Percentiles rank a stretch among this genome's conserved stretches.
These are phyloP conservation scores for Empidonax alnorum DNA, from an alignment of 2,113 vertebrate species.

Conservation along the genomic window DNA sequence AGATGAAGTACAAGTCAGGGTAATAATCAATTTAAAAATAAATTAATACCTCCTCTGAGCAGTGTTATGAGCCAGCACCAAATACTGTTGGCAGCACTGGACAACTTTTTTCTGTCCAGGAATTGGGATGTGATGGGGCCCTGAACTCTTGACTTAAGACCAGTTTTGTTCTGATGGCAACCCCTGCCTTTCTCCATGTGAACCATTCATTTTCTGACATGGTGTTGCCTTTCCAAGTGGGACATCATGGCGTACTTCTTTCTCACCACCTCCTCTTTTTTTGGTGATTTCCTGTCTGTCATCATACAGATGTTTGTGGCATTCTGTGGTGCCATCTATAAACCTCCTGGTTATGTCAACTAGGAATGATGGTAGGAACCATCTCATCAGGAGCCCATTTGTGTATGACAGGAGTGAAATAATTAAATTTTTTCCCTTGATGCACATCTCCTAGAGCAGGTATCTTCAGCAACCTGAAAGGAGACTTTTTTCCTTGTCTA, in stretches of 20 bases:
- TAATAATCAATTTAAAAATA: neutral
- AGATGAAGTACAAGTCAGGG: neutral
- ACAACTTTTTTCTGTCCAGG: neutral
- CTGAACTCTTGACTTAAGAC: neutral
- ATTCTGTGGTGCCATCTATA: neutral
- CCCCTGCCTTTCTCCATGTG: neutral
- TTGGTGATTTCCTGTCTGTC: neutral
- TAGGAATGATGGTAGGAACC: neutral
- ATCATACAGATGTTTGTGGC: neutral
- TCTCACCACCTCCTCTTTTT: neutral
- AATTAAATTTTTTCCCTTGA: neutral
- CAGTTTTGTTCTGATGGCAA: neutral
- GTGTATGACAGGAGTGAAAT: neutral
- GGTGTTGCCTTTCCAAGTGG: neutral
- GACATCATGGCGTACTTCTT: rapidly evolving
- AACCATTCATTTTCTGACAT: neutral
- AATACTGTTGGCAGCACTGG: neutral
- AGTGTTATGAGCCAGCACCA: neutral
- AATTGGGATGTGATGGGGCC: rapidly evolving
- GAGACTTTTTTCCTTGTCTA: neutral
- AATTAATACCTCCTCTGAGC: neutral
- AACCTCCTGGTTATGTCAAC: neutral
- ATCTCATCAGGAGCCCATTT: neutral
- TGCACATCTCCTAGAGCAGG: neutral
- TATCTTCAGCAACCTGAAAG: neutral